A percentile compares a stretch with the other conserved stretches of the same genome.
Evolutionary conservation across 2,888 invertebrate genomes (phyloP).

Genomic region (Apotomis betuletana): DNA sequence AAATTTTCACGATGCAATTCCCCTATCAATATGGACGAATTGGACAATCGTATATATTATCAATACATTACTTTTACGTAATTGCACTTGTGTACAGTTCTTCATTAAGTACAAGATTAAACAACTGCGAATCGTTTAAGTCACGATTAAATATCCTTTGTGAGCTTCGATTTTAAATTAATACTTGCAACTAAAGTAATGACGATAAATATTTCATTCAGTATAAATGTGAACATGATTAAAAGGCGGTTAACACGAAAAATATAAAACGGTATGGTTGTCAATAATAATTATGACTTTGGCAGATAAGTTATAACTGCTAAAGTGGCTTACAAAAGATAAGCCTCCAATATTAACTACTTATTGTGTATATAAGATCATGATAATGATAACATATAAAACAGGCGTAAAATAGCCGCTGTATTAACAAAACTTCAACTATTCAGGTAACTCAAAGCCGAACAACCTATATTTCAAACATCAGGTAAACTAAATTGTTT

Average conservation of each 20-base stretch:
- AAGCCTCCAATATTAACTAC: background rate
- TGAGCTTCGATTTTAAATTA: background rate
- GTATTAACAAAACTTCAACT: constrained; percentile 16
- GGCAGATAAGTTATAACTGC: background rate
- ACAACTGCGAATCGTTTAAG: constrained; percentile 47
- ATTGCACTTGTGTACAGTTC: constrained; percentile 76
- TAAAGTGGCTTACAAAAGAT: constrained; percentile 11
- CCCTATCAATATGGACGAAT: constrained; percentile 74
- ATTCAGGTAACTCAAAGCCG: constrained; percentile 17
- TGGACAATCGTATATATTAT: constrained; percentile 57
- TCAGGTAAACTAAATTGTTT: background rate
- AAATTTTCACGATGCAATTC: constrained; percentile 60
- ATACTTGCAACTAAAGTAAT: background rate
- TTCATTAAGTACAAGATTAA: constrained; percentile 54
- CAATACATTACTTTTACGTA: constrained; percentile 67
- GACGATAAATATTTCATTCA: background rate
- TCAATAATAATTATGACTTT: background rate
- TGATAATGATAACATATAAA: background rate
- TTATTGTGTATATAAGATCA: background rate
- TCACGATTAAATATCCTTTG: background rate
- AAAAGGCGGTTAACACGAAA: background rate
- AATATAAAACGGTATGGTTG: background rate
- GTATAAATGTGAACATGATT: constrained; percentile 2
- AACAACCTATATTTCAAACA: constrained; percentile 13
- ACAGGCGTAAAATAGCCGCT: constrained; percentile 1